These are phyloP conservation scores for Bufotes viridis DNA, from an alignment of 2,797 vertebrate genomes.

Conservation along the genomic window DNA sequence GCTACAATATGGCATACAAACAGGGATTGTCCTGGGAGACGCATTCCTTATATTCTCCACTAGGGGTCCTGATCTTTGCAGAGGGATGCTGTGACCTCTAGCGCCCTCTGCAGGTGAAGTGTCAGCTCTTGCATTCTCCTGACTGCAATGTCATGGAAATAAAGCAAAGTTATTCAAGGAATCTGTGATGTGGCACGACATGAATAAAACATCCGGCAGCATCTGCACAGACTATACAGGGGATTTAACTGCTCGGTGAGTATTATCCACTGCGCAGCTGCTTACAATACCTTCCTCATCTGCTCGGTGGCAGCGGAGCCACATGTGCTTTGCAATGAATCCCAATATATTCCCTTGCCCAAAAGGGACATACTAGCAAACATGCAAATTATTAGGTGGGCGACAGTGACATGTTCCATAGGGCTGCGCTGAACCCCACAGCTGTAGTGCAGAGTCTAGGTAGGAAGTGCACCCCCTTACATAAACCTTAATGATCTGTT, in stretches of 20 bases:
- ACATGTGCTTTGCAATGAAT: conserved; percentile 21
- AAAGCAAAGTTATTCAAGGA: conserved; percentile 28
- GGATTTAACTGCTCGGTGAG: conserved; percentile 6
- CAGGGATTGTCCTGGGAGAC: too few species aligned
- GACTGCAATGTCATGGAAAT: conserved; percentile 11
- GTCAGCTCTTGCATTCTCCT: background rate
- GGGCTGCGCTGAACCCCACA: background rate
- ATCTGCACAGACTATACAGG: background rate
- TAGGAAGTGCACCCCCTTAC: background rate
- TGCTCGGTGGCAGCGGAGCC: background rate
- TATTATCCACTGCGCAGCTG: conserved; percentile 34
- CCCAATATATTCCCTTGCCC: conserved; percentile 34
- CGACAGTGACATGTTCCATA: conserved; percentile 33
- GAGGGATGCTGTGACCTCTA: background rate
- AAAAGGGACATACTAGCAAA: conserved; percentile 20
- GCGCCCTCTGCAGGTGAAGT: background rate
- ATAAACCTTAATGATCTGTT: background rate
- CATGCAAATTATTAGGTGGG: conserved; percentile 14
- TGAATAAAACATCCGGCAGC: conserved; percentile 45
- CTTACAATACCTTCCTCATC: conserved; percentile 40
- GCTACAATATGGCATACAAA: too few species aligned
- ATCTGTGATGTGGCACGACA: conserved; percentile 14
- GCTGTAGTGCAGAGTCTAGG: conserved; percentile 1
- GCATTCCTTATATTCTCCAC: too few species aligned
- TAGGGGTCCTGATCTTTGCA: too few species aligned